A percentile compares a stretch with the other conserved stretches of the same genome.
phyloP scores from a whole-genome alignment of 2,113 vertebrate genomes.

The Pomatorhinus ruficollis region DNA sequence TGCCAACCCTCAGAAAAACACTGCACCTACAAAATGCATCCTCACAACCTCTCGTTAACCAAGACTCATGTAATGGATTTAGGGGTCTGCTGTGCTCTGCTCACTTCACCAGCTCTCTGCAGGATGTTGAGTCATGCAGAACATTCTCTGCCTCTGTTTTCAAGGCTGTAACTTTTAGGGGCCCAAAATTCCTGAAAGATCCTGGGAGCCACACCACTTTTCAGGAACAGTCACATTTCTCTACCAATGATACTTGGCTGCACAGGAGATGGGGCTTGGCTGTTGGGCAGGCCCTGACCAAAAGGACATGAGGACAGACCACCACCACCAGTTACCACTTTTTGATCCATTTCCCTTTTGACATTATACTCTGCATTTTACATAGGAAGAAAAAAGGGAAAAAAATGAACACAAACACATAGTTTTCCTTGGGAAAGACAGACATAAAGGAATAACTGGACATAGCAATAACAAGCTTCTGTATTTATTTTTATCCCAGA shows the following conservation, averaged over 20 bases:
- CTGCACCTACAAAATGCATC: neutral
- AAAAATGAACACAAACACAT: neutral
- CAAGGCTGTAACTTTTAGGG: neutral
- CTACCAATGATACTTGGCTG: neutral
- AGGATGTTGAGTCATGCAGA: neutral
- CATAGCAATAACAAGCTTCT: neutral
- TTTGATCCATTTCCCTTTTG: neutral
- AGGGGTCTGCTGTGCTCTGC: neutral
- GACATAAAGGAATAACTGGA: neutral
- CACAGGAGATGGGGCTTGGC: neutral
- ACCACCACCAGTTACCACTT: neutral
- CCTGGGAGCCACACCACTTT: neutral
- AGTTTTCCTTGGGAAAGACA: neutral
- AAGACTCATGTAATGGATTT: fast-evolving
- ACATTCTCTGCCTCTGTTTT: neutral
- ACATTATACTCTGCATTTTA: neutral
- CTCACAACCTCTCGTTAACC: neutral
- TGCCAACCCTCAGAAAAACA: neutral
- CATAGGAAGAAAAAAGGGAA: neutral
- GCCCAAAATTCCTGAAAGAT: neutral
- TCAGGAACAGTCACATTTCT: neutral
- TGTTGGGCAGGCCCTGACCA: neutral
- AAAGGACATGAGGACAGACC: neutral
- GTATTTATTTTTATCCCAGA: neutral
- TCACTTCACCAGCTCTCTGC: neutral